phyloP scores from a whole-genome alignment of 1,140 invertebrate genomes.

The Lepidurus apus region DNA sequence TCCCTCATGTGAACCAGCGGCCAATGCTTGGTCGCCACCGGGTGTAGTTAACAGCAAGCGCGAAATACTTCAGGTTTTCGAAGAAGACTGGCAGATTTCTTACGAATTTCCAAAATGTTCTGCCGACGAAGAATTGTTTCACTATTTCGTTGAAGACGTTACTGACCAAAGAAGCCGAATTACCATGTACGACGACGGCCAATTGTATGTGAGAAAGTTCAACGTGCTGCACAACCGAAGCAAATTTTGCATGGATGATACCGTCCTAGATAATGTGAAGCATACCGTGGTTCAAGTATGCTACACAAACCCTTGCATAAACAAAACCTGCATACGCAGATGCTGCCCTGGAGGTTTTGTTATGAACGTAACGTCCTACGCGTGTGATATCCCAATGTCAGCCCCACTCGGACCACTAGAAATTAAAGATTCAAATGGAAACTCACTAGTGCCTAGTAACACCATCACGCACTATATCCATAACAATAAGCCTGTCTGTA shows the following conservation, averaged over 20 bases:
- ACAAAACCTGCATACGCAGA: conserved; percentile 23
- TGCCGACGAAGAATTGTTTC: not conserved
- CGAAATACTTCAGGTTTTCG: not conserved
- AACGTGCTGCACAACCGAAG: not conserved
- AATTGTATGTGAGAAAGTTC: not conserved
- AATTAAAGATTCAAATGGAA: not conserved
- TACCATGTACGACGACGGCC: not conserved
- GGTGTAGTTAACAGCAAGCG: not conserved
- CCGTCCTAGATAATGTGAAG: not conserved
- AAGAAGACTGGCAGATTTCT: not conserved
- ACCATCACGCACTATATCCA: not conserved
- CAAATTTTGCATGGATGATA: not conserved
- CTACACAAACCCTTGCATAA: conserved; percentile 3
- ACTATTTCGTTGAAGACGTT: not conserved
- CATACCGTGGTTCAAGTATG: not conserved
- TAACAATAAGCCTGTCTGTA: not conserved
- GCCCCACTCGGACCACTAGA: not conserved
- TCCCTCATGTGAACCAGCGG: not conserved
- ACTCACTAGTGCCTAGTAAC: not conserved
- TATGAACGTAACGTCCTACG: too few relatives aligned
- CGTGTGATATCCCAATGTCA: not conserved
- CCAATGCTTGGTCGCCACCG: not conserved
- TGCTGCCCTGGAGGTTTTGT: not conserved
- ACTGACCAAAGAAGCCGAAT: not conserved
- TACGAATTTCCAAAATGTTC: not conserved